A percentile compares a stretch with the other conserved stretches of the same genome.
phyloP scores from a whole-genome alignment of 2,113 vertebrate genomes.

The Neodontobutis hainanensis region DNA sequence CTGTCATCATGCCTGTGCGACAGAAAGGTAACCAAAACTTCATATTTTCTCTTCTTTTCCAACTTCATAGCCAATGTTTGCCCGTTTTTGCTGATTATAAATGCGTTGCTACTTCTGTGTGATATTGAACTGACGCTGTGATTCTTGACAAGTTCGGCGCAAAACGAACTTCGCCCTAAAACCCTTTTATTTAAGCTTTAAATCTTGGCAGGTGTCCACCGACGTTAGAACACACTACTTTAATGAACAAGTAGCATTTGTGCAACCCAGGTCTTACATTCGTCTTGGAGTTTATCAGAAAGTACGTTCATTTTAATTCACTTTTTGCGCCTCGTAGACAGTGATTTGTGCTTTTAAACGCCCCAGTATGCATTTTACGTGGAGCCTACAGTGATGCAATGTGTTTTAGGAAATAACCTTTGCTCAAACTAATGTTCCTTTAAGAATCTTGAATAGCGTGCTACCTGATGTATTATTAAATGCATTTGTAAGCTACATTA shows the following conservation, averaged over 20 bases:
- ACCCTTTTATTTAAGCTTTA: not conserved
- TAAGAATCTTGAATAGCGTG: not conserved
- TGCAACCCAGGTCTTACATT: not conserved
- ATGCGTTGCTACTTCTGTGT: not conserved
- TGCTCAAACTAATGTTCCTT: not conserved
- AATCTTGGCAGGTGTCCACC: not conserved
- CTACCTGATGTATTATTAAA: too few species aligned
- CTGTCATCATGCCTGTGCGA: conserved; percentile 67
- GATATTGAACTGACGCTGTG: not conserved
- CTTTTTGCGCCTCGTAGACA: not conserved
- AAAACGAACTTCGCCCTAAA: not conserved
- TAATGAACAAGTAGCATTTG: not conserved
- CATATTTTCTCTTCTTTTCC: not conserved
- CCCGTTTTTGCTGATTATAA: not conserved
- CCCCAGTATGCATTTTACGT: too few species aligned
- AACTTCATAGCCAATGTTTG: not conserved
- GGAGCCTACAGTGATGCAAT: not conserved
- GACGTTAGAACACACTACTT: too few species aligned
- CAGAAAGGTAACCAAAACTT: conserved; percentile 64
- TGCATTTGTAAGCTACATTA: too few species aligned
- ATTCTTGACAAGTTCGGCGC: not conserved
- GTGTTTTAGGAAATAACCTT: not conserved
- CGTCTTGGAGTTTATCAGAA: not conserved
- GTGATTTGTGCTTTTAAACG: not conserved
- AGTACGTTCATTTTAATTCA: not conserved